Evolutionary conservation across 2,113 vertebrate genomes (phyloP), one percentile per base, ranked within the genome.

Genomic region (Fulica atra): DNA sequence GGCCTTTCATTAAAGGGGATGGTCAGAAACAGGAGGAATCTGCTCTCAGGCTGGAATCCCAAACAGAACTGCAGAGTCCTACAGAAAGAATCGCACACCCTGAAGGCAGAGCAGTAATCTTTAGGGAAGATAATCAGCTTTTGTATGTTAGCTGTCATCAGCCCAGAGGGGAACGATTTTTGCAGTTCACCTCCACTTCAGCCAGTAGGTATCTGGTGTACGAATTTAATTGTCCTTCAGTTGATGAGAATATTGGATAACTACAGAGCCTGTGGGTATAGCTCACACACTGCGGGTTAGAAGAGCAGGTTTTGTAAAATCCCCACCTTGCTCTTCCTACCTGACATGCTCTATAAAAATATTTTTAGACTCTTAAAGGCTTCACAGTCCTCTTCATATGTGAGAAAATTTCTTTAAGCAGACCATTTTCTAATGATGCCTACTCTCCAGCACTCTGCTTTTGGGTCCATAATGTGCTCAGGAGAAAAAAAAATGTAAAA

Each of bases 181-280:
- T 89, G 60, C 38, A 28, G 50, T 81, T 77, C 31, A 10, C 35
- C 56, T 90, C 33, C 19, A 28, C 64, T 93, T 83, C 68, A 81
- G 53, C 65, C 35, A 40, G n/a, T 66, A 33, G 60, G 12, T 86
- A 73, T 81, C 8, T n/a, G 4, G 29, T 10, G 26, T 61, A 16
- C 74, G 69, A 65, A 72, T 92, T 94, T 81, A 90, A 95, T 94
- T 46, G 50, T 26, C 20, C 54, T 23, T 57, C 42, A 63, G 33
- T 64, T 91, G 91, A 86, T 87, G 46, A 88, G 95, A 92, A 54
- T 11, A 16, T 93, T n/a, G 51, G 25, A 51, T 81, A 69, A 78
- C 57, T 91, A 20, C 61, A 88, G 81, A 88, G 53, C 38, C 65
- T 82, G n/a, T 33, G 81, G 80, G 48, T 46, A 33, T 35, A 71